Evolutionary conservation across 2,113 vertebrate genomes (phyloP).

Genomic region (Gorsachius goisagi): DNA sequence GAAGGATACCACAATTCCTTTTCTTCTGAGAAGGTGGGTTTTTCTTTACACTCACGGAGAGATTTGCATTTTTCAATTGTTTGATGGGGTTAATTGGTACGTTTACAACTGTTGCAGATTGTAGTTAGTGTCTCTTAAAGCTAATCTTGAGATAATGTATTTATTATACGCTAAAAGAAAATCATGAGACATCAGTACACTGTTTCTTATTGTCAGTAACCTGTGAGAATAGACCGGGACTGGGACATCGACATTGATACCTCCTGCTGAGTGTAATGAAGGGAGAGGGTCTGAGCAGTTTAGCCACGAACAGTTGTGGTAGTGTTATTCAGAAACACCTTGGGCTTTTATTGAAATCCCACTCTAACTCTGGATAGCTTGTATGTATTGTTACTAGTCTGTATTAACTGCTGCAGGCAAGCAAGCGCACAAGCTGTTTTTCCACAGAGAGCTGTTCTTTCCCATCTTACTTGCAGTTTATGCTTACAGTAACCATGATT

Average conservation of each 20-base stretch:
- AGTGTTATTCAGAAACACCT: neutral
- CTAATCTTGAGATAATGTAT: neutral
- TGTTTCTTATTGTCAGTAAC: neutral
- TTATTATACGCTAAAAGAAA: neutral
- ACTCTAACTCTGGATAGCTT: neutral
- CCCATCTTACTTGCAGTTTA: neutral
- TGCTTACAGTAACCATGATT: slow-evolving; percentile 22
- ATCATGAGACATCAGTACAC: neutral
- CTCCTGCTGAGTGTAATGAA: neutral
- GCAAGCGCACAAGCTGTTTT: neutral
- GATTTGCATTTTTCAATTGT: neutral
- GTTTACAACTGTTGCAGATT: neutral
- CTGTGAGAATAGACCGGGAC: neutral
- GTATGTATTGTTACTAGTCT: neutral
- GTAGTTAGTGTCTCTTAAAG: neutral
- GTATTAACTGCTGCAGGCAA: neutral
- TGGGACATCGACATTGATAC: rapidly evolving
- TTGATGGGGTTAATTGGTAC: neutral
- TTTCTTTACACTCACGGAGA: neutral
- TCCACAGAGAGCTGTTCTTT: neutral
- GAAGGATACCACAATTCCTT: neutral
- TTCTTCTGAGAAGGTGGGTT: neutral
- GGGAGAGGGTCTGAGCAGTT: neutral
- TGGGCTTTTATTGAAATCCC: neutral
- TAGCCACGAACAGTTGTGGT: neutral